Evolutionary conservation across 2,797 vertebrate species (phyloP).

Genomic region (Momotus momota): DNA sequence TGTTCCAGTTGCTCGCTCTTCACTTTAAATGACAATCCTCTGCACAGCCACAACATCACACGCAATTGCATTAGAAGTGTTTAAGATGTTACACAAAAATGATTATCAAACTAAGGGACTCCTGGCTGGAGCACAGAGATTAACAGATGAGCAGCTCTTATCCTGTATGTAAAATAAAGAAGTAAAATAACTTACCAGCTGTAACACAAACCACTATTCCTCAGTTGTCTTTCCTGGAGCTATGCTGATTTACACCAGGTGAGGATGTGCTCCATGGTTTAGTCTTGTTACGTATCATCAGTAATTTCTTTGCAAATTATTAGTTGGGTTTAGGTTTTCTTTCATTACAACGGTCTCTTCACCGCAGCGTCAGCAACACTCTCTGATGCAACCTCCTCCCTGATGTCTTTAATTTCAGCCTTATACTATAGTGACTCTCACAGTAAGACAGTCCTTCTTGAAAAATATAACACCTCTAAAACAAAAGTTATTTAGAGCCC

Average conservation of each 20-base stretch:
- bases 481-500: neutral
- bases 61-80: neutral
- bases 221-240: neutral
- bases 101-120: constrained; percentile 11
- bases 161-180: neutral
- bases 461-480: neutral
- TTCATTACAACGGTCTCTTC: neutral
- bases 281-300: neutral
- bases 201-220: neutral
- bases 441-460: neutral
- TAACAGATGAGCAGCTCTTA: constrained; percentile 16
- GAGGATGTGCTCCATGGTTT: neutral
- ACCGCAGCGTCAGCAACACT: neutral
- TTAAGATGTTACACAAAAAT: constrained; percentile 16
- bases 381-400: rapidly evolving
- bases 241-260: neutral
- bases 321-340: neutral
- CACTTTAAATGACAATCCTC: neutral
- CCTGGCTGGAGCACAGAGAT: neutral
- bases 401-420: neutral
- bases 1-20: constrained; percentile 17
- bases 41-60: neutral
- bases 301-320: neutral
- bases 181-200: constrained; percentile 3
- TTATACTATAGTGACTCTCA: neutral